These are phyloP conservation scores for Limnephilus rhombicus DNA, from an alignment of 2,888 invertebrate species.

Conservation along the genomic window DNA sequence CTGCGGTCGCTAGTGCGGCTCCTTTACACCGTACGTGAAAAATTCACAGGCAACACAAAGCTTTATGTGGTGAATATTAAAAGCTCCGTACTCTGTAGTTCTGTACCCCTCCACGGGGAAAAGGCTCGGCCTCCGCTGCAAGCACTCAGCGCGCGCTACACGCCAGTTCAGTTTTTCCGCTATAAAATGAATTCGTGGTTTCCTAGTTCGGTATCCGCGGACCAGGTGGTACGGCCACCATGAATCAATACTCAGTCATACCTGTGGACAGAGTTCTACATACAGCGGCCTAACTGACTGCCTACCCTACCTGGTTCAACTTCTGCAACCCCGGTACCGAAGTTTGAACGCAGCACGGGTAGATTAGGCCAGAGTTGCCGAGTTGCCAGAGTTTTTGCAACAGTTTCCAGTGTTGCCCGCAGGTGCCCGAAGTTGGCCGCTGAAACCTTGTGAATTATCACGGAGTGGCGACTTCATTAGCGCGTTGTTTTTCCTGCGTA, in stretches of 20 bases:
- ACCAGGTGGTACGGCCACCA: slow-evolving; percentile 60
- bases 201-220: slow-evolving; percentile 48
- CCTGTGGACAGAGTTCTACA: slow-evolving; percentile 20
- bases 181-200: slow-evolving; percentile 51
- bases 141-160: background rate
- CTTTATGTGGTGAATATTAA: slow-evolving; percentile 16
- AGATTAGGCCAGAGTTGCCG: background rate
- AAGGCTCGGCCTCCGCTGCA: background rate
- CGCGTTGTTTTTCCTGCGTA: slow-evolving; percentile 59
- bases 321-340: background rate
- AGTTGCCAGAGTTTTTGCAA: background rate
- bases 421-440: background rate
- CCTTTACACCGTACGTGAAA: slow-evolving; percentile 7
- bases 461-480: slow-evolving; percentile 60
- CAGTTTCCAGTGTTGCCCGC: slow-evolving; percentile 22
- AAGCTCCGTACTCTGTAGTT: background rate
- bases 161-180: slow-evolving; percentile 35
- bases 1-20: background rate
- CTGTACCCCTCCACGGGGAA: background rate
- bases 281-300: background rate
- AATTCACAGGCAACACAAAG: slow-evolving; percentile 17
- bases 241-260: slow-evolving; percentile 56
- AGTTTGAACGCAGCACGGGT: background rate
- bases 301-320: background rate
- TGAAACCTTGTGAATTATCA: slow-evolving; percentile 52